Percentiles rank a stretch among this genome's conserved stretches.
phyloP scores from a whole-genome alignment of 2,113 vertebrate species.

The Symphodus melops region DNA sequence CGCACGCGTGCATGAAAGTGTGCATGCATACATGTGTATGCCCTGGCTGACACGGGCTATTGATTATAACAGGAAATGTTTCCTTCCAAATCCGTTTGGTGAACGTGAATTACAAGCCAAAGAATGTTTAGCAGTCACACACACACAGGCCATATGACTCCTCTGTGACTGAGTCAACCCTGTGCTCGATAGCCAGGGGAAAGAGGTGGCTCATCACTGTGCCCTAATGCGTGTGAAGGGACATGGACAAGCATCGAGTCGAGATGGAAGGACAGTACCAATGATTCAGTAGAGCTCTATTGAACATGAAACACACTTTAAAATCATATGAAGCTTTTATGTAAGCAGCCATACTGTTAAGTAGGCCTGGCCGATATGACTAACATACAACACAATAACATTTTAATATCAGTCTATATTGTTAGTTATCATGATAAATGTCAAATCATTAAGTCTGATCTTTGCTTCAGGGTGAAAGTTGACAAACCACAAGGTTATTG shows the following conservation, averaged over 20 bases:
- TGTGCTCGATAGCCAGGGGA: conserved; percentile 28
- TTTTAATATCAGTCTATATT: background rate
- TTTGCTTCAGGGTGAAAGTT: too few species aligned
- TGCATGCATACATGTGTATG: background rate
- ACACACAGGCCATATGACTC: conserved; percentile 17
- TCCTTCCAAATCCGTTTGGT: conserved; percentile 74
- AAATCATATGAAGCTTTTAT: too few species aligned
- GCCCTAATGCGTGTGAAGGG: conserved; percentile 34
- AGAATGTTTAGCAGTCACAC: conserved; percentile 6
- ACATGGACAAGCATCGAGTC: conserved; percentile 5
- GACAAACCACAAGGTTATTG: too few species aligned
- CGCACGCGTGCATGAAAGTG: conserved; percentile 1
- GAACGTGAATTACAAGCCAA: conserved; percentile 49
- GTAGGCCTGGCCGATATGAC: too few species aligned
- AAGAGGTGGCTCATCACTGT: conserved; percentile 34
- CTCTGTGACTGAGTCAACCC: conserved; percentile 43
- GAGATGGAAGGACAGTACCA: background rate
- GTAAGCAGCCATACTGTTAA: too few species aligned
- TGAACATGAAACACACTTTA: background rate
- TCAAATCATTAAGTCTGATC: too few species aligned
- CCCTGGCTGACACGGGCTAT: conserved; percentile 73
- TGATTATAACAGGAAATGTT: conserved; percentile 77
- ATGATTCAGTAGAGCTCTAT: conserved; percentile 13
- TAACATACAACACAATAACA: background rate
- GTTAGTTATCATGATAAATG: too few species aligned